Conservation (phyloP, 2,888 invertebrate genomes). For the Cybosia mesomella region DNA sequence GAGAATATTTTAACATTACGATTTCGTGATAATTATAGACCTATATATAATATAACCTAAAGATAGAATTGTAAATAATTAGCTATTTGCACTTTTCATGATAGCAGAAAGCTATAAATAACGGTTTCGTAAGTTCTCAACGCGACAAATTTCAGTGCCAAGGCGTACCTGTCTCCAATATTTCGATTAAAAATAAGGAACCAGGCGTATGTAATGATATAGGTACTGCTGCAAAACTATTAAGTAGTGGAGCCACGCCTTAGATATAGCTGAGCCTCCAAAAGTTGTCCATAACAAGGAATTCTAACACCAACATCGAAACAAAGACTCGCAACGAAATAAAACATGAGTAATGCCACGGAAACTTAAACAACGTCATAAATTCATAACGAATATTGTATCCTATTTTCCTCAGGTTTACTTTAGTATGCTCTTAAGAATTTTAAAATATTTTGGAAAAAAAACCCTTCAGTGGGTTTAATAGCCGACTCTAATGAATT, state of each 20-base stretch:
- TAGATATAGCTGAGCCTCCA: neutral
- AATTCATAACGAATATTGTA: neutral
- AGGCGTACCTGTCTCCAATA: conserved; percentile 32
- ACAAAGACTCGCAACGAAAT: neutral
- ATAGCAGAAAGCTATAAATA: conserved; percentile 15
- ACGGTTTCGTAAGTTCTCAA: conserved; percentile 18
- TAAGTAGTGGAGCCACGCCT: neutral
- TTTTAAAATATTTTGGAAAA: neutral
- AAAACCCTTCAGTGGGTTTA: no score
- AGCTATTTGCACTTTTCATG: neutral
- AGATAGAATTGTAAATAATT: no score
- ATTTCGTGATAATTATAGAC: conserved; percentile 33
- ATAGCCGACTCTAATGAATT: no score
- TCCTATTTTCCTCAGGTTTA: neutral
- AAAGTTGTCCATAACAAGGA: neutral
- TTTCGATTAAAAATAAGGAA: conserved; percentile 15
- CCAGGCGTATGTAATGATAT: neutral
- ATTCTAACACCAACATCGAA: neutral
- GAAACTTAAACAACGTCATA: neutral
- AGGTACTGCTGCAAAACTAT: neutral
- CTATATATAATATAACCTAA: no score
- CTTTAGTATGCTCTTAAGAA: neutral
- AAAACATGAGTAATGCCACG: conserved; percentile 2
- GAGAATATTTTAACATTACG: conserved; percentile 49
- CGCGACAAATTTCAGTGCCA: conserved; percentile 29